Percentiles rank a stretch among this genome's conserved stretches.
Evolutionary conservation across 1,140 invertebrate genomes (phyloP).

Genomic region (Teleogryllus occipitalis): DNA sequence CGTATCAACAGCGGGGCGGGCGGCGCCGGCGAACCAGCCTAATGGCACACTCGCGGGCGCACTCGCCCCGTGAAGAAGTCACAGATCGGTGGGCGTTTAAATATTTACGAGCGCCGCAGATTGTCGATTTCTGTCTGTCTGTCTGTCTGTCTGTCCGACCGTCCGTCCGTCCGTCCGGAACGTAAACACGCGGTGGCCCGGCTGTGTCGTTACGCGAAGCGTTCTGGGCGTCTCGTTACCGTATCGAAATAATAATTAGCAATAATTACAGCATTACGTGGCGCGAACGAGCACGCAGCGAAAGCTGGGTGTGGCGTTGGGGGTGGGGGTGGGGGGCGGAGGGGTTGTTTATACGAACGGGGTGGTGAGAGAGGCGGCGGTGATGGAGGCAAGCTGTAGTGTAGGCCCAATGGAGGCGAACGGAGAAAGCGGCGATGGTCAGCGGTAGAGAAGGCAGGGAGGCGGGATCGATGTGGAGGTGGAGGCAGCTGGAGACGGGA

Average conservation of each 20-base stretch:
- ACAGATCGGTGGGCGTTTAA: neutral
- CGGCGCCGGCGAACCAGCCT: neutral
- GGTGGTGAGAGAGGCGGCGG: too few species aligned
- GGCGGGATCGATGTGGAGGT: neutral
- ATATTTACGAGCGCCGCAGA: neutral
- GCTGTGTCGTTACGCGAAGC: neutral
- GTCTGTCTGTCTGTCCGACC: too few species aligned
- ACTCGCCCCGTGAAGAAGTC: neutral
- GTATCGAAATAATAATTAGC: slow-evolving; percentile 5
- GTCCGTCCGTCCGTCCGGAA: too few species aligned
- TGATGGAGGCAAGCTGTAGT: too few species aligned
- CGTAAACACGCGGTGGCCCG: too few species aligned
- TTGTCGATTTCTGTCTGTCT: neutral
- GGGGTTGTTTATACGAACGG: too few species aligned
- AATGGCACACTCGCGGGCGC: neutral
- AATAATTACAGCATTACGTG: slow-evolving; percentile 5
- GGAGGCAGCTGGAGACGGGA: neutral
- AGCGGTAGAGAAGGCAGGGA: too few species aligned
- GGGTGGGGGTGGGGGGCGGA: too few species aligned
- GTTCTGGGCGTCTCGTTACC: neutral
- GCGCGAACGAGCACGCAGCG: neutral
- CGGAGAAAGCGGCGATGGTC: too few species aligned
- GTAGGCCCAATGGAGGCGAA: too few species aligned
- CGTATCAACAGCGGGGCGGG: neutral
- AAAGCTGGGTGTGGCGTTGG: too few species aligned